A percentile compares a stretch with the other conserved stretches of the same genome.
These are phyloP conservation scores for Anastatus disparis DNA, from an alignment of 1,140 invertebrate species.

Conservation along the genomic window DNA sequence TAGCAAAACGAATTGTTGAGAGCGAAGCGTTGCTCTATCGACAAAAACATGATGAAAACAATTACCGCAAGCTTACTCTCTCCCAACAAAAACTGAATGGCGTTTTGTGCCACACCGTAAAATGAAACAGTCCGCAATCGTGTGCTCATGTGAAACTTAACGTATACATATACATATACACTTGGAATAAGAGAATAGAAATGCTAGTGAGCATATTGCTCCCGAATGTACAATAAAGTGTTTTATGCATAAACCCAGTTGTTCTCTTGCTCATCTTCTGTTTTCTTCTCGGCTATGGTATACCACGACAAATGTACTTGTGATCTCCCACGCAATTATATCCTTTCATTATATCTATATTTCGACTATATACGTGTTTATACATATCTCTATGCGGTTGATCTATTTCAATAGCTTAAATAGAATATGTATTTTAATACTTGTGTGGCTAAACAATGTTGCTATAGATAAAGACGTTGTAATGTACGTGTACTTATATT, in stretches of 20 bases:
- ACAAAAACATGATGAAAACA: conserved; percentile 3
- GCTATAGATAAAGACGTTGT: too few relatives aligned
- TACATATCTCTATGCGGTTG: not conserved
- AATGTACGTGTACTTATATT: not conserved
- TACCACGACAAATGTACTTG: not conserved
- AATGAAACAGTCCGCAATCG: conserved; percentile 14
- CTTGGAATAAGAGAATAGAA: not conserved
- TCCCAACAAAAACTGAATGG: not conserved
- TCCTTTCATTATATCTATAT: not conserved
- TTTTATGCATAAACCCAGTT: conserved; percentile 7
- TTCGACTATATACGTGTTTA: not conserved
- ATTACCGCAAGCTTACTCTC: not conserved
- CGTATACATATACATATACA: too few relatives aligned
- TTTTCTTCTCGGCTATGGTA: not conserved
- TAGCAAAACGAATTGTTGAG: not conserved
- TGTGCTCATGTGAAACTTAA: too few relatives aligned
- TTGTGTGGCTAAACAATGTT: too few relatives aligned
- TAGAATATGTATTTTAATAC: not conserved
- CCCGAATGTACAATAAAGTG: conserved; percentile 26
- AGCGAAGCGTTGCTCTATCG: not conserved
- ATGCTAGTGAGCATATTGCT: not conserved
- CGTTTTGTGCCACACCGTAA: not conserved
- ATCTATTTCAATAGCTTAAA: not conserved
- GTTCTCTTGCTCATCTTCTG: not conserved
- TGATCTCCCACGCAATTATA: not conserved